A percentile compares a stretch with the other conserved stretches of the same genome.
These are phyloP conservation scores for Tenthredo distinguenda DNA, from an alignment of 2,888 invertebrate species.

Conservation along the genomic window DNA sequence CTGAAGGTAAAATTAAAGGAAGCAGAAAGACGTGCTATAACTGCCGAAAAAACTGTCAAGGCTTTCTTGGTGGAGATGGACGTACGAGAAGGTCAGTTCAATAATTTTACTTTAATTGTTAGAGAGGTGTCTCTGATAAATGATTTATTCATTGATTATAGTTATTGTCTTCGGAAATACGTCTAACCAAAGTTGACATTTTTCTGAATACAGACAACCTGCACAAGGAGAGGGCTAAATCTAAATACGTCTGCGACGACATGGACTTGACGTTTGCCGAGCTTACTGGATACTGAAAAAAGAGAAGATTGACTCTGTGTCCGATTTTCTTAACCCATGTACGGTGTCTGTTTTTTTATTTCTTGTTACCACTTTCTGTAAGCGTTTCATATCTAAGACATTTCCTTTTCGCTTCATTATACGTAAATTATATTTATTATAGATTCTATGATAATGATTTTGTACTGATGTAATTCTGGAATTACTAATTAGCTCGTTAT, in stretches of 20 bases:
- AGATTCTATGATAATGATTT: background rate
- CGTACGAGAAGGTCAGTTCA: constrained; percentile 82
- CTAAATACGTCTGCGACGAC: constrained; percentile 87
- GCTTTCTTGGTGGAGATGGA: constrained; percentile 87
- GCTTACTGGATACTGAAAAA: constrained; percentile 84
- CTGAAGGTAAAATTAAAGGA: constrained; percentile 69
- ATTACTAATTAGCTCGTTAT: background rate
- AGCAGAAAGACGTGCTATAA: constrained; percentile 84
- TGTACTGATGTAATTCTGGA: background rate
- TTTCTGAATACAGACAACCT: constrained; percentile 86
- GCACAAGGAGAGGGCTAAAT: constrained; percentile 91
- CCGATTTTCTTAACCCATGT: constrained; percentile 29
- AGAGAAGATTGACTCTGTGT: background rate
- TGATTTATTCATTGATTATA: constrained; percentile 49
- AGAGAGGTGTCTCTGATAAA: constrained; percentile 44
- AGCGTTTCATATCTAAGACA: background rate
- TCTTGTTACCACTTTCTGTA: constrained; percentile 47
- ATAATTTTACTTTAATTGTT: constrained; percentile 53
- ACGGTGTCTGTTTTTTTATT: constrained; percentile 51
- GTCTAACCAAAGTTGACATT: constrained; percentile 13
- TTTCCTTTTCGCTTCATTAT: background rate
- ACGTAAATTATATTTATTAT: background rate
- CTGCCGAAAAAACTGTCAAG: constrained; percentile 86
- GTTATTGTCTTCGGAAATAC: constrained; percentile 51
- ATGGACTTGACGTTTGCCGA: constrained; percentile 88